Evolutionary conservation across 2,113 vertebrate species (phyloP), one percentile per base, ranked within the genome.

Genomic region (Ahaetulla prasina): DNA sequence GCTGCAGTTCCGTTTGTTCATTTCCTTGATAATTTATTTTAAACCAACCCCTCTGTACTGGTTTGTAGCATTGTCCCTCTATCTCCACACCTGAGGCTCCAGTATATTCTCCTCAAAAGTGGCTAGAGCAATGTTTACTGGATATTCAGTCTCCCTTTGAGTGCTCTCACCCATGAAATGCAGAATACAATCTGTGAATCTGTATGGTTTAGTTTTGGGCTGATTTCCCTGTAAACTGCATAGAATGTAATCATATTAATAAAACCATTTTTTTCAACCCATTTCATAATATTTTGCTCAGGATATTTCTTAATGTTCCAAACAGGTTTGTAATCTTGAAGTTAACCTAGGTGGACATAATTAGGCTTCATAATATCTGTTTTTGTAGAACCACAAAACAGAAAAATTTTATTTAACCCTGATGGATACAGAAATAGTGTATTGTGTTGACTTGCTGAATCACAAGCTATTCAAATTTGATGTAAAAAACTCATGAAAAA

Each of bases 1-100:
- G 80, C 80, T 14, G 90, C 85, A 57, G 68, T 80, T 12, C 12
- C 90, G 85, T 91, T 45, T 63, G 91, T 0, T 0, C 49, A 55
- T 92, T 95, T 94, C 93, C 93, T 91, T 91, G 43, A 93, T 90
- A 45, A 93, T 92, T 90, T 96, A 87, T 95, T 96, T 89, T 87
- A 90, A 95, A 92, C 20, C 92, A 23, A 60, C 80, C 1, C 88
- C 94, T 88, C 53, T 35, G 23, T 94, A 89, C 89, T 93, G 93
- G 45, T 63, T 91, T 92, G 57, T 91, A 35, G 80, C 93, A 23
- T 54, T 74, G 91, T 93, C 93, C 52, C 6, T 8, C 8, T 20
- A 16, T 49, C 2, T 8, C 18, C 25, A 55, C 43, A 91, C 11
- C 8, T 93, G 88, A 91, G 49, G 0, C 9, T 93, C 86, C 92